Evolutionary conservation across 2,113 vertebrate genomes (phyloP).

Genomic region (Hiodon tergisus): DNA sequence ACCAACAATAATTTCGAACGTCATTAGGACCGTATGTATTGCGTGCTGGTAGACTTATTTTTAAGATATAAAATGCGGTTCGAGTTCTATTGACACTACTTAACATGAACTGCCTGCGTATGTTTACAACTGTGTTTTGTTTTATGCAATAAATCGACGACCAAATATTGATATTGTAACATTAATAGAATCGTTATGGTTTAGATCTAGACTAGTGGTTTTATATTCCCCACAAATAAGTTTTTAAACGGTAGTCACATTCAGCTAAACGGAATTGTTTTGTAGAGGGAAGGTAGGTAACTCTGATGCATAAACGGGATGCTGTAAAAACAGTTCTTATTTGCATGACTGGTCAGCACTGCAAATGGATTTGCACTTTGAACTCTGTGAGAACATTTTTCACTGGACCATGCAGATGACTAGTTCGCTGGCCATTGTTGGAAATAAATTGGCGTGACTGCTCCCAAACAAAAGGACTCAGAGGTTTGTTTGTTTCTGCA

Average conservation of each 20-base stretch:
- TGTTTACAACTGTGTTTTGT: no score
- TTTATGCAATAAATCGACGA: no score
- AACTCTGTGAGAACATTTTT: constrained; percentile 24
- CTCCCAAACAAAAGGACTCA: constrained; percentile 37
- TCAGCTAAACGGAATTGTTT: not conserved
- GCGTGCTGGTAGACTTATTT: no score
- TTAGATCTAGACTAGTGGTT: no score
- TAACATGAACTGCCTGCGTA: no score
- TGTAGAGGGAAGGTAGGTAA: not conserved
- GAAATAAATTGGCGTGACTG: constrained; percentile 33
- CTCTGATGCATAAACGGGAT: not conserved
- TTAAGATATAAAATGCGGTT: no score
- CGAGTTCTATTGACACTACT: no score
- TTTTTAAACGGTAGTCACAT: not conserved
- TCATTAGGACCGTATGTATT: no score
- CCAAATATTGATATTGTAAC: no score
- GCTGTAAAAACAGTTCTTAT: not conserved
- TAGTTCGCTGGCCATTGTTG: constrained; percentile 30
- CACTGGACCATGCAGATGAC: not conserved
- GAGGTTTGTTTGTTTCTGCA: constrained; percentile 10
- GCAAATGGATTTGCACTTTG: not conserved
- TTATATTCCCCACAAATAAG: not conserved
- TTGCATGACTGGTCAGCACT: no score
- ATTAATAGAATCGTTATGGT: no score
- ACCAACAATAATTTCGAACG: no score